Evolutionary conservation across 2,888 invertebrate genomes (phyloP).

Genomic region (Oscheius onirici): DNA sequence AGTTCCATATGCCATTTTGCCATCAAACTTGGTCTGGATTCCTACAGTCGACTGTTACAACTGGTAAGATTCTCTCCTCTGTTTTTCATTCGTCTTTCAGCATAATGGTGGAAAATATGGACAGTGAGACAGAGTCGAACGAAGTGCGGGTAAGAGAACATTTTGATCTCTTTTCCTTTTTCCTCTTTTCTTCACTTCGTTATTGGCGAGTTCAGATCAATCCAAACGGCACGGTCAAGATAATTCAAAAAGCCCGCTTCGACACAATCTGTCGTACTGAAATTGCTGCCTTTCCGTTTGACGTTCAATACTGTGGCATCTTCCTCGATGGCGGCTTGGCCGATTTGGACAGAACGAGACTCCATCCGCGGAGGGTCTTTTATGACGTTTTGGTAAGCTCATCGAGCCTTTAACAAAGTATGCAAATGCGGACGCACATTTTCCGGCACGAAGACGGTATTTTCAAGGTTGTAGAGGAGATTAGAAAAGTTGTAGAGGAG

Average conservation of each 20-base stretch:
- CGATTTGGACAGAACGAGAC: background rate
- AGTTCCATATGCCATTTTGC: background rate
- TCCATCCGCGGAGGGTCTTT: background rate
- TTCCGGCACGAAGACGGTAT: no score
- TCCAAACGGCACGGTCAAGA: background rate
- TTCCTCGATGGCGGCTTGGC: background rate
- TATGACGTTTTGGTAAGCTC: background rate
- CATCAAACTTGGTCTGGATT: background rate
- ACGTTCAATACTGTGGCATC: background rate
- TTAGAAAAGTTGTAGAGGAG: background rate
- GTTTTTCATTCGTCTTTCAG: background rate
- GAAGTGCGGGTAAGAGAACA: background rate
- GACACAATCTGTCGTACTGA: background rate
- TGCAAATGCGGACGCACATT: no score
- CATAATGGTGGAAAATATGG: background rate
- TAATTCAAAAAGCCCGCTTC: background rate
- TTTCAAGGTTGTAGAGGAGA: no score
- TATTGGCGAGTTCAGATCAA: background rate
- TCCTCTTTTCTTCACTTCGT: background rate
- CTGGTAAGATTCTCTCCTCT: background rate
- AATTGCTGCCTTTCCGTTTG: background rate
- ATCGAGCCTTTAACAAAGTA: no score
- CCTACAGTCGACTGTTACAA: background rate
- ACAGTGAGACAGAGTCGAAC: background rate
- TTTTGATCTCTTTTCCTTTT: no score